A percentile compares a stretch with the other conserved stretches of the same genome.
These are phyloP conservation scores for Drosophila truncata DNA, from an alignment of 1,140 invertebrate species.

Conservation along the genomic window DNA sequence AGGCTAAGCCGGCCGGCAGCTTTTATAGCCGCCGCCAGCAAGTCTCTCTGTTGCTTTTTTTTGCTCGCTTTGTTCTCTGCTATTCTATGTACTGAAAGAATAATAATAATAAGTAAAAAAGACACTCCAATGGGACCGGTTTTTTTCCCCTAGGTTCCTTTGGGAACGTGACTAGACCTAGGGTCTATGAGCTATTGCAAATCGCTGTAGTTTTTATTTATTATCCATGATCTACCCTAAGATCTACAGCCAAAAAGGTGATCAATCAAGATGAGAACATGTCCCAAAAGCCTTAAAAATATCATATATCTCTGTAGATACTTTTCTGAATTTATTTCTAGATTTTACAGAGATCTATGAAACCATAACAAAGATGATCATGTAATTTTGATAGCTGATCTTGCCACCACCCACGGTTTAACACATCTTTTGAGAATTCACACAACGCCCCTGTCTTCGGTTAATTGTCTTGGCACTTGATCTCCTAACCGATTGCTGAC, in stretches of 20 bases:
- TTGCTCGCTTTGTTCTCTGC: conserved; percentile 28
- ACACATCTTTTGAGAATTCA: not conserved
- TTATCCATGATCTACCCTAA: conserved; percentile 42
- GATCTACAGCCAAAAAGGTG: not conserved
- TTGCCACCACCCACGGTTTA: not conserved
- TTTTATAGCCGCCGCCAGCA: conserved; percentile 52
- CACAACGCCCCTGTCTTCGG: not conserved
- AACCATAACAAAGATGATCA: not conserved
- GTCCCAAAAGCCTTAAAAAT: not conserved
- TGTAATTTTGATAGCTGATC: not conserved
- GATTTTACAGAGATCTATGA: too few relatives aligned
- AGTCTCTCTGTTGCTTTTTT: conserved; percentile 12
- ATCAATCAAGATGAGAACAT: conserved; percentile 12
- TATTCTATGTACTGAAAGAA: conserved; percentile 3
- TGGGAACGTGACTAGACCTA: not conserved
- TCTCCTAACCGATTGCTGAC: conserved; percentile 17
- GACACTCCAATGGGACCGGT: conserved; percentile 17
- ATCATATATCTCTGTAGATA: not conserved
- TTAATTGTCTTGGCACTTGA: conserved; percentile 34
- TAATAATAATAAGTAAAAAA: conserved; percentile 14
- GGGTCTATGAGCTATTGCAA: conserved; percentile 8
- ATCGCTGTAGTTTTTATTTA: not conserved
- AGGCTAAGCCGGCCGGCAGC: conserved; percentile 54
- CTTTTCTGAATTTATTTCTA: not conserved
- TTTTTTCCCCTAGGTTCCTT: conserved; percentile 2